Evolutionary conservation across 2,888 invertebrate species (phyloP), one percentile per base, ranked within the genome.

Genomic region (Tachystola acroxantha): DNA sequence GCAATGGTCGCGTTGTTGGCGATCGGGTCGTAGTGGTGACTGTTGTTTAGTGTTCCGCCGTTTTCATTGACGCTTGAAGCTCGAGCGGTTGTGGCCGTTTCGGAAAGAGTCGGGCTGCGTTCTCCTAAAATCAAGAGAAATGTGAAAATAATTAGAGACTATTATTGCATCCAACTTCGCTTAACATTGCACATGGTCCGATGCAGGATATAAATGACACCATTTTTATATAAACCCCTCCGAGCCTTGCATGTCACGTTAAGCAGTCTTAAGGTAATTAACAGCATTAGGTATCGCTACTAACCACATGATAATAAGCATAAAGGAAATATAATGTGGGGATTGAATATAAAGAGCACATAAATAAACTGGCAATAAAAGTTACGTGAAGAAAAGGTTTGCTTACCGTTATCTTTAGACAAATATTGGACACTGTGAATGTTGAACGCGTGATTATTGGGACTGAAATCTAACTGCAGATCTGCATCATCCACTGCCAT

Each of bases 401-500:
- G 56, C 73, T 89, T 73, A 80, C 93, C 93, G 53, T 91, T 91
- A 43, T 93, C 93, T 65, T 95, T 95, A 35, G 95, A 94, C 49
- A 96, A 92, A 66, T 96, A 96, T 64, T 95, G 95, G 38, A 96
- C 95, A 62, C 94, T 96, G 60, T 96, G 96, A 58, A 96, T 88
- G 48, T 93, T 95, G 64, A 95, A 96, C 0, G 95, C 94, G 61
- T 95, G 95, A 71, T 95, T 95, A 50, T 94, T 93, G 2, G 84
- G 55, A 71, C 95, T 95, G 65, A 95, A 94, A 72, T 96, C 96
- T 37, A 96, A 75, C 64, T 96, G 96, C 22, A 96, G 69, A 66
- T 96, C 96, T 42, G 93, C 92, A 55, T 96, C 96, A 1, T 95
- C 92, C 2, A 97, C 96, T 45, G 95, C 95, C 96, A 96, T 96